phyloP scores from a whole-genome alignment of 2,888 invertebrate genomes.

The Cenopis cana region DNA sequence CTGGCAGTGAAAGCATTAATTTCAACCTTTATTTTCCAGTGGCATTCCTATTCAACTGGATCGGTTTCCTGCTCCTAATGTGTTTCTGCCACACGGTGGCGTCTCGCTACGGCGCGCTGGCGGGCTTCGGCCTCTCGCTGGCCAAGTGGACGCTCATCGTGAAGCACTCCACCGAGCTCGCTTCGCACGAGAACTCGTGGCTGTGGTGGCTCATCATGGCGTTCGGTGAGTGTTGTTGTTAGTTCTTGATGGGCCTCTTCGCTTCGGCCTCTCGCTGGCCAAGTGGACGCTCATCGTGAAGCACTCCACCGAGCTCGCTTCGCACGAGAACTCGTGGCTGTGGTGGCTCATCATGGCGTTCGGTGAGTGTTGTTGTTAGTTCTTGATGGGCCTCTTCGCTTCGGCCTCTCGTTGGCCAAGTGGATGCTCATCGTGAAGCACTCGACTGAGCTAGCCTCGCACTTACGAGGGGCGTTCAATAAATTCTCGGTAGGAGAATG shows the following conservation, averaged over 20 bases:
- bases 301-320: slow-evolving; percentile 94
- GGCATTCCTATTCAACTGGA: slow-evolving; percentile 98
- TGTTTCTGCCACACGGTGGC: slow-evolving; percentile 98
- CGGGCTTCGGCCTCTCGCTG: slow-evolving; percentile 96
- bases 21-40: slow-evolving; percentile 82
- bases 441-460: slow-evolving; percentile 93
- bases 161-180: slow-evolving; percentile 94
- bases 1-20: too few species aligned
- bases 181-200: slow-evolving; percentile 95
- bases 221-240: slow-evolving; percentile 86
- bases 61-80: slow-evolving; percentile 95
- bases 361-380: slow-evolving; percentile 81
- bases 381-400: slow-evolving; percentile 75
- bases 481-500: too few species aligned
- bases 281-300: slow-evolving; percentile 98
- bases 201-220: slow-evolving; percentile 97
- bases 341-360: slow-evolving; percentile 97
- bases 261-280: slow-evolving; percentile 96
- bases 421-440: slow-evolving; percentile 98
- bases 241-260: too few species aligned
- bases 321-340: slow-evolving; percentile 95
- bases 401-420: slow-evolving; percentile 96
- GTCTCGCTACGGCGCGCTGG: slow-evolving; percentile 95
- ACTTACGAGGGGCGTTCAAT: too few species aligned
- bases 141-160: slow-evolving; percentile 98